Percentiles rank a stretch among this genome's conserved stretches.
Conservation (phyloP, 2,797 vertebrate species). For the Botia almorhae region DNA sequence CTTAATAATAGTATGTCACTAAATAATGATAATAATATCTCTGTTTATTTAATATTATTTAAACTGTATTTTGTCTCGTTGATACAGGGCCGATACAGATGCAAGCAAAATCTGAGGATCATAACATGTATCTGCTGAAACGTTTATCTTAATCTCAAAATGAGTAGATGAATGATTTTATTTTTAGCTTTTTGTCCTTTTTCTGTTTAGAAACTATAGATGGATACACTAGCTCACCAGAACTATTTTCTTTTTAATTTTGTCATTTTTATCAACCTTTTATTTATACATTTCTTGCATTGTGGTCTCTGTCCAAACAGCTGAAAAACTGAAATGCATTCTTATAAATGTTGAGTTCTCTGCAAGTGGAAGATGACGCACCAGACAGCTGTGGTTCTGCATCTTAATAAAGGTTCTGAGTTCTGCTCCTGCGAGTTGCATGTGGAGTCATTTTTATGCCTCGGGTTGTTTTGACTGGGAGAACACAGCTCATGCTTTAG, state of each 20-base stretch:
- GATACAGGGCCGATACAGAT: slow-evolving; percentile 64
- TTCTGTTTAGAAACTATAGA: slow-evolving; percentile 3
- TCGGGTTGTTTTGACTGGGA: background rate
- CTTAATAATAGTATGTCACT: background rate
- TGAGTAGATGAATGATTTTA: background rate
- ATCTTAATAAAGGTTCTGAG: slow-evolving; percentile 34
- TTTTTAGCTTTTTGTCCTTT: background rate
- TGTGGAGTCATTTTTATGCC: background rate
- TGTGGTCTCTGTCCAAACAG: slow-evolving; percentile 1
- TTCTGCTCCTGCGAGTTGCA: background rate
- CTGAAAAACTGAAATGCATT: background rate
- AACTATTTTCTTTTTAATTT: background rate
- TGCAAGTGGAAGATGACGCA: background rate
- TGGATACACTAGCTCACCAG: background rate
- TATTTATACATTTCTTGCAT: background rate
- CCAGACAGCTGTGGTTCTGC: background rate
- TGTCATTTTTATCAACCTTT: background rate
- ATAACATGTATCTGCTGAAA: slow-evolving; percentile 3
- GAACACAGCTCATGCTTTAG: background rate
- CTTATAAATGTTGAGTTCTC: background rate
- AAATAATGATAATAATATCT: background rate
- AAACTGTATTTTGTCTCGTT: background rate
- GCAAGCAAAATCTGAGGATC: slow-evolving; percentile 73
- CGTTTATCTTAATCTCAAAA: background rate
- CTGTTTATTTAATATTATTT: no score